Evolutionary conservation across 2,113 vertebrate species (phyloP).

Genomic region (Pituophis catenifer): DNA sequence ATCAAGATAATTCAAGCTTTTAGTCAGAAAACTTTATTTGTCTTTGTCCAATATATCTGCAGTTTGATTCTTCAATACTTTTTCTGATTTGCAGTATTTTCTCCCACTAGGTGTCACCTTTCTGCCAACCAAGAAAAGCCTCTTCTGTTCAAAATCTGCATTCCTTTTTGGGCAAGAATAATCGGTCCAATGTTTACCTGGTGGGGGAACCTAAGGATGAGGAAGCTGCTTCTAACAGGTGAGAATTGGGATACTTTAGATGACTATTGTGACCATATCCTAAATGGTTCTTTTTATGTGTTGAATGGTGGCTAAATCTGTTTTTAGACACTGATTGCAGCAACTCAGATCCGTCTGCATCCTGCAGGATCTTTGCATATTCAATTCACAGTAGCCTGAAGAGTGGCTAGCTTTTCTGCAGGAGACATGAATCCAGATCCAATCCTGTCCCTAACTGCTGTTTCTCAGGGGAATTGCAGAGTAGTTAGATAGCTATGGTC

Average conservation of each 20-base stretch:
- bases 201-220: conserved; percentile 68
- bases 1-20: not conserved
- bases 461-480: not conserved
- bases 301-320: not conserved
- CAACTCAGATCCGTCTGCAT: not conserved
- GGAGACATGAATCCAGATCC: not conserved
- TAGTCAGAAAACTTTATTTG: not conserved
- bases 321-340: not conserved
- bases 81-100: conserved; percentile 54
- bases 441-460: not conserved
- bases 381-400: not conserved
- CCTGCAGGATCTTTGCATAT: not conserved
- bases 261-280: too few species aligned
- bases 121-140: conserved; percentile 81
- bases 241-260: not conserved
- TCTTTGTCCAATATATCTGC: not conserved
- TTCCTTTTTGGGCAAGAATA: conserved; percentile 72
- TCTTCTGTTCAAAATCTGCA: conserved; percentile 84
- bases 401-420: not conserved
- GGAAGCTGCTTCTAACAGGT: conserved; percentile 74
- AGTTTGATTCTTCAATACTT: not conserved
- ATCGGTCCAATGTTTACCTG: conserved; percentile 78
- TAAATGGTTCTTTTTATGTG: not conserved
- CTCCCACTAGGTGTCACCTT: conserved; percentile 84
- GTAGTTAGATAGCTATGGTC: too few species aligned